Base-by-base conservation (phyloP, 2,888 invertebrate genomes). In the Heteropelma amictum region DNA sequence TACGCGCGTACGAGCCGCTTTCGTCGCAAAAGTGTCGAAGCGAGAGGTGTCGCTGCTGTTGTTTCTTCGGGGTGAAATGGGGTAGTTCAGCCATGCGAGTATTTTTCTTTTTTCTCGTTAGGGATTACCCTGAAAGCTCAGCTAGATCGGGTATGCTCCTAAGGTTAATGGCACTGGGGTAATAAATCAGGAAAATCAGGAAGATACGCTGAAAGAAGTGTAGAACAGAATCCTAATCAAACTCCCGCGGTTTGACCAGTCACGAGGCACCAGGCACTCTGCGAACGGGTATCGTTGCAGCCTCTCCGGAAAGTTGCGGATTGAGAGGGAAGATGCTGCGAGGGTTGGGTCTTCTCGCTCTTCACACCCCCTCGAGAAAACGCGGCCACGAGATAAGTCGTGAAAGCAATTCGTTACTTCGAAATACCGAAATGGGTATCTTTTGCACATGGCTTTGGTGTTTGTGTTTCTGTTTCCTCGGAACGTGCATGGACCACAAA, bases 181-280 rank as follows among this genome's bases (percentile, higher is more conserved):
- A n/a, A n/a, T n/a, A n/a, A n/a, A n/a, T n/a, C n/a, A n/a, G 56
- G 45, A 60, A 38, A 38, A 38, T 28, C 21, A 33, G 3, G 23
- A 35, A 60, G 38, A 64, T 72, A 76, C 72, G 76, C 68, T 76
- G 51, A 38, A 76, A 68, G 61, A 61, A 71, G 65, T n/a, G n/a
- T n/a, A n/a, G n/a, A n/a, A n/a, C 38, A 35, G 56, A 67, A 38
- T 74, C 60, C 69, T 79, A 77, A 80, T 80, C 77, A 79, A 79
- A 80, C 75, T n/a, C n/a, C 77, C 77, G 72, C 77, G 72, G 71
- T 67, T 68, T 77, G 74, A 72, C 76, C 71, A 71, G 77, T 77
- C 80, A 80, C 80, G 80, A 79, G 54, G 51, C 14, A 21, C 49
- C 23, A 21, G 51, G 54, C 58, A 42, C 28, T 56, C 54, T n/a